Percentiles rank a stretch among this genome's conserved stretches.
Evolutionary conservation across 2,797 vertebrate genomes (phyloP).

Genomic region (Aldrovandia affinis): DNA sequence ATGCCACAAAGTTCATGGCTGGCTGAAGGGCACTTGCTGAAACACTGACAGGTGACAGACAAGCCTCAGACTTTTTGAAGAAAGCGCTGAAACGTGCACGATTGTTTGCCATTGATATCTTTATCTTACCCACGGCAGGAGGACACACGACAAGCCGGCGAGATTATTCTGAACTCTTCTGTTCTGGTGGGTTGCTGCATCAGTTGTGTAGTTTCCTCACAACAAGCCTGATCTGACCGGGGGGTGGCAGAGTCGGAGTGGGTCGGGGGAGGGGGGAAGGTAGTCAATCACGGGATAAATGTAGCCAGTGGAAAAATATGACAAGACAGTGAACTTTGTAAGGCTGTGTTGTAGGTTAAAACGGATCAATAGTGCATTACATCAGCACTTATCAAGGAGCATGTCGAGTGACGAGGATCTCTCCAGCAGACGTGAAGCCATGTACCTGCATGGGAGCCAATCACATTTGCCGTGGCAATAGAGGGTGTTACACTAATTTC

Average conservation of each 20-base stretch:
- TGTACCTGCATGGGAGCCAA: neutral
- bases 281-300: neutral
- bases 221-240: neutral
- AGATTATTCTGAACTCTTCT: neutral
- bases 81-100: neutral
- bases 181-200: neutral
- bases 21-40: neutral
- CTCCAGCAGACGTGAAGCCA: neutral
- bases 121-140: neutral
- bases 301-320: neutral
- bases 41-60: neutral
- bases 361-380: constrained; percentile 21
- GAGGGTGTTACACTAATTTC: too few relatives aligned
- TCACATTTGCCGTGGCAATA: neutral
- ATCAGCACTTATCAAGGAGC: neutral
- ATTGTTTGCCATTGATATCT: neutral
- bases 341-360: constrained; percentile 3
- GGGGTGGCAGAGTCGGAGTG: constrained; percentile 29
- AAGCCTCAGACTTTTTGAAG: neutral
- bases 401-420: neutral
- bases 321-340: constrained; percentile 11
- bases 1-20: neutral
- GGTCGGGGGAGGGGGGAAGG: neutral
- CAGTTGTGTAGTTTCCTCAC: neutral
- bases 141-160: too few relatives aligned